These are phyloP conservation scores for Equus przewalskii DNA, from an alignment of 2,113 vertebrate species.

Conservation along the genomic window DNA sequence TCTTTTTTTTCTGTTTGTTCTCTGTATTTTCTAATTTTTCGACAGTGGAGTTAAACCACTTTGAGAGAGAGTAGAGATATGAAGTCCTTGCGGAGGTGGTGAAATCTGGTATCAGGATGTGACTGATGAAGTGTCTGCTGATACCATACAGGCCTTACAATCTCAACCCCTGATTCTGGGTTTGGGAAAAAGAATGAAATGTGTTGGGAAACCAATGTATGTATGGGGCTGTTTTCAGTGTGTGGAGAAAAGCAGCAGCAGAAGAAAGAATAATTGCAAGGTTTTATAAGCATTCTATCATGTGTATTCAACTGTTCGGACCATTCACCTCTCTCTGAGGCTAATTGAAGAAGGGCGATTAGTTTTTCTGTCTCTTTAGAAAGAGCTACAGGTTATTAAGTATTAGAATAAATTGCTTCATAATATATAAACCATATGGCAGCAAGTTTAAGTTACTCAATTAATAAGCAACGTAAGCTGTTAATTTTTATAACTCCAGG, in stretches of 20 bases:
- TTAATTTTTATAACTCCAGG: not conserved
- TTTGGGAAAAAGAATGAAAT: not conserved
- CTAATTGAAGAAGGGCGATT: not conserved
- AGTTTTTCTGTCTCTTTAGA: not conserved
- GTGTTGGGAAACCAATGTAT: not conserved
- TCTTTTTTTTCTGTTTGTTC: not conserved
- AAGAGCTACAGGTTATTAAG: not conserved
- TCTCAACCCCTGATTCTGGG: not conserved
- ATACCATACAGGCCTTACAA: conserved; percentile 49
- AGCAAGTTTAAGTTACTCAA: not conserved
- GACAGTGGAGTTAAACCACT: not conserved
- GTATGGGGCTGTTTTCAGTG: not conserved
- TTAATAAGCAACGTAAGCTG: not conserved
- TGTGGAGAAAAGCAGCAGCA: not conserved
- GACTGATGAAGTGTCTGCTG: conserved; percentile 66
- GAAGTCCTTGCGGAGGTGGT: not conserved
- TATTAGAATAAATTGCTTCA: not conserved
- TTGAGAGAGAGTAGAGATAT: not conserved
- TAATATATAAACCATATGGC: not conserved
- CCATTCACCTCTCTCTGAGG: not conserved
- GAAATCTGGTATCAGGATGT: conserved; percentile 15
- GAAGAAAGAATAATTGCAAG: not conserved
- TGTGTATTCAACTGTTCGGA: not conserved
- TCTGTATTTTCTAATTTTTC: not conserved
- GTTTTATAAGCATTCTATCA: not conserved